These are phyloP conservation scores for Microcebus jonahi DNA, from an alignment of 2,113 vertebrate species.

Conservation along the genomic window DNA sequence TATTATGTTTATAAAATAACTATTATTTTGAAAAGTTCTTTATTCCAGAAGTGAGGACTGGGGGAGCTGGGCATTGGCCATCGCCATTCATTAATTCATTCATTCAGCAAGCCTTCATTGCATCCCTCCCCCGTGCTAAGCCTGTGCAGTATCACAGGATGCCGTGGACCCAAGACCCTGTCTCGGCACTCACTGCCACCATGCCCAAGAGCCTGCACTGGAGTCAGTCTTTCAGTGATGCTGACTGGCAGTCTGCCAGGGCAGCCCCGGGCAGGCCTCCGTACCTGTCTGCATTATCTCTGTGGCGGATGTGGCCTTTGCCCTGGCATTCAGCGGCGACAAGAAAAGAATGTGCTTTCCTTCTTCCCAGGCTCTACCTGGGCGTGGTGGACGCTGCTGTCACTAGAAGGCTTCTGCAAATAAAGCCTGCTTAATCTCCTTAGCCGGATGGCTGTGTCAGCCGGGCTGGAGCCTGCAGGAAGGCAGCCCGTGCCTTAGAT, in stretches of 20 bases:
- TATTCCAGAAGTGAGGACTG: not conserved
- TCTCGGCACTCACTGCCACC: not conserved
- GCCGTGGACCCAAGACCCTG: not conserved
- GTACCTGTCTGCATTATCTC: constrained; percentile 43
- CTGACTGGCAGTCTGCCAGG: not conserved
- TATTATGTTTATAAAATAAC: not conserved
- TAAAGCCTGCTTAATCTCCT: constrained; percentile 93
- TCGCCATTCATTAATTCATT: not conserved
- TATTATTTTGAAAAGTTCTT: not conserved
- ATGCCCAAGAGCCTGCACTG: not conserved
- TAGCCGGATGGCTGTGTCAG: constrained; percentile 89
- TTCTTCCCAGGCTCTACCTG: constrained; percentile 85
- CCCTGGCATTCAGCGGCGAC: constrained; percentile 55
- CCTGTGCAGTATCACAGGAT: fast-evolving
- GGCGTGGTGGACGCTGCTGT: constrained; percentile 89
- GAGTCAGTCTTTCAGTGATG: not conserved
- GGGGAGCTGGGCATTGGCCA: fast-evolving
- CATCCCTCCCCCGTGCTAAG: not conserved
- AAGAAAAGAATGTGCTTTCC: constrained; percentile 76
- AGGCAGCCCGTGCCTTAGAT: constrained; percentile 89
- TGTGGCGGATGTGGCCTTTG: constrained; percentile 59
- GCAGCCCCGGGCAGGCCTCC: not conserved
- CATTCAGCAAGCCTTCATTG: not conserved
- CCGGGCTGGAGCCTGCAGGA: constrained; percentile 84
- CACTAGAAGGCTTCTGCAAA: constrained; percentile 91